A percentile compares a stretch with the other conserved stretches of the same genome.
These are phyloP conservation scores for Thera britannica DNA, from an alignment of 2,888 invertebrate genomes.

Conservation along the genomic window DNA sequence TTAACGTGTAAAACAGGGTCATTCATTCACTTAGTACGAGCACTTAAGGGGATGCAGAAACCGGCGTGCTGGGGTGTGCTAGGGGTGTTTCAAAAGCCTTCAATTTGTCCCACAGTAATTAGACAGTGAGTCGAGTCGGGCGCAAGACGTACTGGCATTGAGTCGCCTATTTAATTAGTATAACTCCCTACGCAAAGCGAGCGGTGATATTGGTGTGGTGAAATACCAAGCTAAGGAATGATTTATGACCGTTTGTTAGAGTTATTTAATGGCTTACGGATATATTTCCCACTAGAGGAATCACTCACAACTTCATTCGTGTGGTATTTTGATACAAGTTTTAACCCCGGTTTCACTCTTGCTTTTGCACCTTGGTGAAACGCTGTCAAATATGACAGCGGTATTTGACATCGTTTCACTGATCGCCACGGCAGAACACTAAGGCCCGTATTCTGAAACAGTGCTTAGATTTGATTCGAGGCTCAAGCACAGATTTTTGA, in stretches of 20 bases:
- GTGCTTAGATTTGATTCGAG: no score
- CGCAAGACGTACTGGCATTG: constrained; percentile 42
- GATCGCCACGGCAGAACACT: no score
- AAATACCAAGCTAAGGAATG: background rate
- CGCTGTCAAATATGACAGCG: no score
- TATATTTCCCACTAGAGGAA: background rate
- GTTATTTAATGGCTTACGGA: background rate
- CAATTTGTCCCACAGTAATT: constrained; percentile 68
- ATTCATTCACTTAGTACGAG: constrained; percentile 50
- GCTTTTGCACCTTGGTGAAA: no score
- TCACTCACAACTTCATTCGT: no score
- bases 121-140: constrained; percentile 53
- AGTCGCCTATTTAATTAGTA: constrained; percentile 46
- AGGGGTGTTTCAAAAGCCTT: constrained; percentile 64
- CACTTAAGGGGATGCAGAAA: constrained; percentile 47
- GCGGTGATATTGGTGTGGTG: constrained; percentile 13
- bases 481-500: no score
- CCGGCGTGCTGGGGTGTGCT: constrained; percentile 32
- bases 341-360: no score
- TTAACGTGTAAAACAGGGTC: constrained; percentile 38
- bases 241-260: background rate
- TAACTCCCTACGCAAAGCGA: constrained; percentile 25
- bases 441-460: no score
- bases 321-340: no score
- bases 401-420: no score